Evolutionary conservation across 2,797 vertebrate genomes (phyloP).

Genomic region (Muscicapa striata): DNA sequence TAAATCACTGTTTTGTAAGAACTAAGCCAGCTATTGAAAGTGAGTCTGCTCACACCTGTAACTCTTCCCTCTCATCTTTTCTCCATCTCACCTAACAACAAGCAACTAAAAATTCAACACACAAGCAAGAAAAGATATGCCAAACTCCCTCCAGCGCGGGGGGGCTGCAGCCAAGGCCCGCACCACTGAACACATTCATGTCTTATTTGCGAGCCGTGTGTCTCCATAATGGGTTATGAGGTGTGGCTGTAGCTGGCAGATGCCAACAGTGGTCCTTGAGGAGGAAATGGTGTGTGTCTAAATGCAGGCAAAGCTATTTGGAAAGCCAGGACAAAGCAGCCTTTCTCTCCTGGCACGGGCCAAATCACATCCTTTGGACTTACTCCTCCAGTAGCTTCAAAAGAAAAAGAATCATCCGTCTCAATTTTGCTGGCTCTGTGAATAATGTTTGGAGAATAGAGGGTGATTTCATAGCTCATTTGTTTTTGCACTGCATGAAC

Average conservation of each 20-base stretch:
- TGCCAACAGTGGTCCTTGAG: constrained; percentile 74
- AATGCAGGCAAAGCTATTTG: constrained; percentile 79
- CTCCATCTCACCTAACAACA: neutral
- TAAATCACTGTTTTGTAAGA: neutral
- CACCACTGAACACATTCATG: constrained; percentile 41
- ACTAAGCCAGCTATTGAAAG: neutral
- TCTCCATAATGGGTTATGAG: constrained; percentile 78
- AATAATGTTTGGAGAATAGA: constrained; percentile 78
- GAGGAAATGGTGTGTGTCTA: constrained; percentile 81
- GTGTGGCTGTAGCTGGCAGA: constrained; percentile 76
- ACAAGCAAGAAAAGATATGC: neutral
- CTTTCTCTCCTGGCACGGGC: constrained; percentile 56
- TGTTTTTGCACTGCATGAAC: constrained; percentile 64
- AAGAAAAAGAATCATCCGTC: constrained; percentile 69
- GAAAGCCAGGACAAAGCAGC: constrained; percentile 64
- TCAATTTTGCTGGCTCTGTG: constrained; percentile 74
- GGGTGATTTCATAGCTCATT: constrained; percentile 77
- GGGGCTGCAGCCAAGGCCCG: neutral
- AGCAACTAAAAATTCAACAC: constrained; percentile 15
- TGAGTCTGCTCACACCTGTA: neutral
- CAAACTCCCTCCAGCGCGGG: fast-evolving
- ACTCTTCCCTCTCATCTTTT: constrained; percentile 1
- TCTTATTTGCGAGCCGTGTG: constrained; percentile 64
- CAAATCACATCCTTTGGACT: constrained; percentile 75
- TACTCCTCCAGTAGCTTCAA: constrained; percentile 62